Percentiles rank a stretch among this genome's conserved stretches.
Conservation (phyloP, 2,888 invertebrate species). For the Sinohyriopsis cumingii region DNA sequence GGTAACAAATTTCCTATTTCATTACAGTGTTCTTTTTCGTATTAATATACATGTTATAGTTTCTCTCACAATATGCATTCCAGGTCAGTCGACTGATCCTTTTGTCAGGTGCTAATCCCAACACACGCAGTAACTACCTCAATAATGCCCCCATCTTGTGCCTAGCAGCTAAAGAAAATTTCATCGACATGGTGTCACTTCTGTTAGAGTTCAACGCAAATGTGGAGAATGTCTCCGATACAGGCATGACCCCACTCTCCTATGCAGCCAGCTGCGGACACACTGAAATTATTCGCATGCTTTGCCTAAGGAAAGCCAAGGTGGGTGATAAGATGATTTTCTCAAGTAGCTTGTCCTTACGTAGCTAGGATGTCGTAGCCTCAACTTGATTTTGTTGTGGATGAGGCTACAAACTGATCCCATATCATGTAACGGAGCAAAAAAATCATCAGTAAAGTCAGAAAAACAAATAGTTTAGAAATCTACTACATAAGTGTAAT, state of each 20-base stretch:
- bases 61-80: slow-evolving; percentile 3
- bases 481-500: no score
- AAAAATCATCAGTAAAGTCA: no score
- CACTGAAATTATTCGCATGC: slow-evolving; percentile 82
- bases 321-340: slow-evolving; percentile 46
- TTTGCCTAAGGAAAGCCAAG: slow-evolving; percentile 72
- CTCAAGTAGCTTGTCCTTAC: no score
- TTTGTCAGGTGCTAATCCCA: slow-evolving; percentile 90
- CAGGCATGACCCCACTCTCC: slow-evolving; percentile 90
- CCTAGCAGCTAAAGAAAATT: slow-evolving; percentile 93
- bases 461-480: no score
- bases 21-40: no score
- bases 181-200: slow-evolving; percentile 90
- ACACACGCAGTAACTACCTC: slow-evolving; percentile 82
- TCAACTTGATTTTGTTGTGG: no score
- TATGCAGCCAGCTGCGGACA: slow-evolving; percentile 91
- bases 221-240: slow-evolving; percentile 87
- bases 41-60: no score
- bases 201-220: slow-evolving; percentile 94
- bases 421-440: no score
- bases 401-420: no score
- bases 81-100: slow-evolving; percentile 89
- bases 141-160: slow-evolving; percentile 82
- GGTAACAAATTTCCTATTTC: no score
- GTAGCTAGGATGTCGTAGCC: no score